Evolutionary conservation across 2,113 vertebrate genomes (phyloP).

Genomic region (Agelaius phoeniceus): DNA sequence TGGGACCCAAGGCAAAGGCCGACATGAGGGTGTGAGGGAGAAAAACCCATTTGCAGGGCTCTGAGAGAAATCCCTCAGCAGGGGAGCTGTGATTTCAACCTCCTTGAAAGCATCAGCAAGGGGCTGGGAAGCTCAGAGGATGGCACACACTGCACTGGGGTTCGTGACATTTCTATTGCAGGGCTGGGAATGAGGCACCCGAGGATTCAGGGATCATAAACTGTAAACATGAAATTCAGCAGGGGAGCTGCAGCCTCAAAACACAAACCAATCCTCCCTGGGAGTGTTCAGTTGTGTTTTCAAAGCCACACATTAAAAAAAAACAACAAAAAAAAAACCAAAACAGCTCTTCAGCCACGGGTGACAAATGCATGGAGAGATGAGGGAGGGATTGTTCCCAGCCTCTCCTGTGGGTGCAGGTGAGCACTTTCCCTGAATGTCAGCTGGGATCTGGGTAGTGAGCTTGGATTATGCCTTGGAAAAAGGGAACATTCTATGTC

Average conservation of each 20-base stretch:
- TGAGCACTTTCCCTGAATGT: neutral
- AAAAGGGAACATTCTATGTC: neutral
- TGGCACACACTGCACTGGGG: neutral
- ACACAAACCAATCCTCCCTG: slow-evolving; percentile 10
- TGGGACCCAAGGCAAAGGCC: neutral
- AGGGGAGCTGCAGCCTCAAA: slow-evolving; percentile 35
- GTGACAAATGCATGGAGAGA: neutral
- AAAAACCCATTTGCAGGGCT: neutral
- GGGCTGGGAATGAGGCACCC: neutral
- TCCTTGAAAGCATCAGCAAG: slow-evolving; percentile 6
- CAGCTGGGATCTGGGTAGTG: neutral
- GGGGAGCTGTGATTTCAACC: neutral
- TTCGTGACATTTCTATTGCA: slow-evolving; percentile 32
- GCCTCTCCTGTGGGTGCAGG: neutral
- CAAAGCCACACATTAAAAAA: neutral
- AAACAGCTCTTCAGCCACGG: neutral
- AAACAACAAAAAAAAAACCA: too few relatives aligned
- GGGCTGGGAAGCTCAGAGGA: neutral
- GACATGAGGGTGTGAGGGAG: neutral
- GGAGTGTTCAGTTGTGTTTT: neutral
- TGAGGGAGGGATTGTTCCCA: neutral
- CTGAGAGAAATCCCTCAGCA: neutral
- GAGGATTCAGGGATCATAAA: slow-evolving; percentile 1
- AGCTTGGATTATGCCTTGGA: neutral
- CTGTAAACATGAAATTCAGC: slow-evolving; percentile 36